phyloP scores from a whole-genome alignment of 2,113 vertebrate species.

The Platichthys flesus region DNA sequence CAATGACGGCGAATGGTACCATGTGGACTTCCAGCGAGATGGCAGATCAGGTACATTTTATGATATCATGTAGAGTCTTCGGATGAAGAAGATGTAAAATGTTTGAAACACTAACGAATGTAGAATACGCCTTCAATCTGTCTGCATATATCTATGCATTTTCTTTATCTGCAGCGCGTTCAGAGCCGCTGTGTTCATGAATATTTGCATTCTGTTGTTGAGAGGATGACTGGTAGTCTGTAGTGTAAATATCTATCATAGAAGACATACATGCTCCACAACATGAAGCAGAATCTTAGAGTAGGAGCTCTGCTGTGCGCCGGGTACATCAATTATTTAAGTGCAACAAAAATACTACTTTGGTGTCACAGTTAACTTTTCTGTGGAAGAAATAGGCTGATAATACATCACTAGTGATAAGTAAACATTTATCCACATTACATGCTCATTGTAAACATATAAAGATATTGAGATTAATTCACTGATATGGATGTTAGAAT shows the following conservation, averaged over 20 bases:
- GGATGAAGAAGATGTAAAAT: not conserved
- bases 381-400: conserved; percentile 9
- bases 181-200: not conserved
- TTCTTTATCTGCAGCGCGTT: no score
- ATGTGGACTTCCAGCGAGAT: conserved; percentile 97
- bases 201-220: not conserved
- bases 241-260: not conserved
- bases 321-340: conserved; percentile 24
- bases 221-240: not conserved
- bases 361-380: conserved; percentile 18
- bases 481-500: no score
- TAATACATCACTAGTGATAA: conserved; percentile 6
- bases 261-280: not conserved
- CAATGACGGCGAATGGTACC: conserved; percentile 99
- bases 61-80: not conserved
- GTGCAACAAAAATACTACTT: conserved; percentile 7
- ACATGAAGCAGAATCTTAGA: conserved; percentile 12
- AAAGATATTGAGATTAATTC: not conserved
- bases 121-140: not conserved
- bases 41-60: conserved; percentile 90
- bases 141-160: not conserved
- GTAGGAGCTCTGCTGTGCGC: conserved; percentile 9
- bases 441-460: not conserved
- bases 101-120: not conserved
- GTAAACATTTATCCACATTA: not conserved